Percentiles rank a stretch among this genome's conserved stretches.
These are phyloP conservation scores for Tragelaphus strepsiceros DNA, from an alignment of 2,113 vertebrate genomes.

Conservation along the genomic window DNA sequence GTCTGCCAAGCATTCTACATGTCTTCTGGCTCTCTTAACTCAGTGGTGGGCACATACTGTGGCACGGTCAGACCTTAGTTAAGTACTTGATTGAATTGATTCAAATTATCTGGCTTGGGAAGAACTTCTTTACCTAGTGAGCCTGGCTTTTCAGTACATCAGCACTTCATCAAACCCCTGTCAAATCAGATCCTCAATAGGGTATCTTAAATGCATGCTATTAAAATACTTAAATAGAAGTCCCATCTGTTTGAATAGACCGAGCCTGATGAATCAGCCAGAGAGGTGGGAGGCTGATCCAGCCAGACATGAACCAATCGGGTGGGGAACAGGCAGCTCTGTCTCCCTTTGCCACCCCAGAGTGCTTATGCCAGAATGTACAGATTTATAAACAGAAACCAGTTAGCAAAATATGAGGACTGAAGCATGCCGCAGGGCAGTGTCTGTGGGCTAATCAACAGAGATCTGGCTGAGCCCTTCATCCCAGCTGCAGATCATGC, in stretches of 20 bases:
- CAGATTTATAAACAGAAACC: slow-evolving; percentile 13
- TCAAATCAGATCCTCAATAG: slow-evolving; percentile 72
- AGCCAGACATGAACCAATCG: slow-evolving; percentile 43
- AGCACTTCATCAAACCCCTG: slow-evolving; percentile 61
- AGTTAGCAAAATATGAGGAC: background rate
- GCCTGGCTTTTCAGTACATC: slow-evolving; percentile 50
- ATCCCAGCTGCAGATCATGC: background rate
- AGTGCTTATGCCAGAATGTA: background rate
- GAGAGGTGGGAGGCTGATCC: slow-evolving; percentile 72
- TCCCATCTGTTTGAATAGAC: slow-evolving; percentile 78
- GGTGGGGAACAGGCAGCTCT: slow-evolving; percentile 35
- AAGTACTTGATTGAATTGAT: slow-evolving; percentile 13
- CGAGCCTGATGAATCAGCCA: slow-evolving; percentile 73
- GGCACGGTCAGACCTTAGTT: background rate
- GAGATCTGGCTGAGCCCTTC: background rate
- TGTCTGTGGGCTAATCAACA: background rate
- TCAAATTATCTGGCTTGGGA: slow-evolving; percentile 14
- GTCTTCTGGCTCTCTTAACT: background rate
- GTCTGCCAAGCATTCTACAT: background rate
- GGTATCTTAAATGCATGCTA: slow-evolving; percentile 73
- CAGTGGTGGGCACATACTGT: background rate
- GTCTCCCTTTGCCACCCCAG: background rate
- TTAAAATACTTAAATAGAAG: slow-evolving; percentile 80
- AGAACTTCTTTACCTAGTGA: slow-evolving; percentile 43
- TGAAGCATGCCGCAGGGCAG: background rate